A percentile compares a stretch with the other conserved stretches of the same genome.
Evolutionary conservation across 2,113 vertebrate genomes (phyloP).

Genomic region (Coracopsis vasa): DNA sequence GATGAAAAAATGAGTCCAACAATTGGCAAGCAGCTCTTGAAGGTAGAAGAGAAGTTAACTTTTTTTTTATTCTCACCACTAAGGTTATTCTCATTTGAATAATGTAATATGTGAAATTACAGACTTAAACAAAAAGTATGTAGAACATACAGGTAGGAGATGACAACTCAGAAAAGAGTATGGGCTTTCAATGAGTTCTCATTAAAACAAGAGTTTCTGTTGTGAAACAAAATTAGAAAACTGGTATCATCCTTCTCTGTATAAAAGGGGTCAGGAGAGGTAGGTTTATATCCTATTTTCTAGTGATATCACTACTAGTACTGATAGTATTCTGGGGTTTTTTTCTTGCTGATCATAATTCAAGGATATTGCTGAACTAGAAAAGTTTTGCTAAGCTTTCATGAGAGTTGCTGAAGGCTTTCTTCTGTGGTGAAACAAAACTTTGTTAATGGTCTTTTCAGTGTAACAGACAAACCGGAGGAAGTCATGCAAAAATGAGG

Average conservation of each 20-base stretch:
- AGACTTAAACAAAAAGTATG: not conserved
- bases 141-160: not conserved
- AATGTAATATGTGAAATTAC: not conserved
- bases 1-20: conserved; percentile 99
- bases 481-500: not conserved
- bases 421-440: not conserved
- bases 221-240: not conserved
- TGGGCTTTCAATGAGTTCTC: not conserved
- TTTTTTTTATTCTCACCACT: not conserved
- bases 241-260: not conserved
- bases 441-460: not conserved
- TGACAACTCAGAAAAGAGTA: not conserved
- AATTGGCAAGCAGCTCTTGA: conserved; percentile 93
- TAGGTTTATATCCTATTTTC: not conserved
- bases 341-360: not conserved
- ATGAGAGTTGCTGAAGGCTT: not conserved
- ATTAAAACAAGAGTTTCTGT: not conserved
- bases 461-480: not conserved
- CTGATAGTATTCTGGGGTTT: not conserved
- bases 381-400: not conserved
- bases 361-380: not conserved
- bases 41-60: conserved; percentile 75
- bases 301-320: not conserved
- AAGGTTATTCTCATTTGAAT: not conserved
- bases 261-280: not conserved